These are phyloP conservation scores for Zaprionus tsacasi DNA, from an alignment of 1,140 invertebrate species.

Conservation along the genomic window DNA sequence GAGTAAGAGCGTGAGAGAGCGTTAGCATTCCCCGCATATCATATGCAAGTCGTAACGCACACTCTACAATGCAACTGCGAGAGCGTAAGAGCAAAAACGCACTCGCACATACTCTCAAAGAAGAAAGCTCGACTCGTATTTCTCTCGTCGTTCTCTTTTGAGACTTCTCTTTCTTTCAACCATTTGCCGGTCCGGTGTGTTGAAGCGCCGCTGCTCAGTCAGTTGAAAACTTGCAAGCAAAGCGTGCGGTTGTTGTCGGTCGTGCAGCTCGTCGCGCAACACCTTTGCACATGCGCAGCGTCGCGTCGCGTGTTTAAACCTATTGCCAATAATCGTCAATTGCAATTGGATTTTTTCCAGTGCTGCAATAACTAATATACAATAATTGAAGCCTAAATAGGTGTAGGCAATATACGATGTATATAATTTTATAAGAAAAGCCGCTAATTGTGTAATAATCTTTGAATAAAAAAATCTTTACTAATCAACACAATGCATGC, in stretches of 20 bases:
- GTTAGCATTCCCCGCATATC: background rate
- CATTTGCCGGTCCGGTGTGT: conserved; percentile 23
- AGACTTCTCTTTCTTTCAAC: conserved; percentile 20
- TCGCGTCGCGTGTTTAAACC: conserved; percentile 51
- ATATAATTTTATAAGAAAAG: background rate
- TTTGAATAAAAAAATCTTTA: conserved; percentile 22
- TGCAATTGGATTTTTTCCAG: conserved; percentile 44
- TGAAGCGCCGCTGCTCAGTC: conserved; percentile 22
- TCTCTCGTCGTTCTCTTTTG: conserved; percentile 10
- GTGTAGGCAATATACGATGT: background rate
- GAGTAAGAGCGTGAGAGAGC: background rate
- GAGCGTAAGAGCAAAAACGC: background rate
- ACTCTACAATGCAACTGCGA: background rate
- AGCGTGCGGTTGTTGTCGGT: conserved; percentile 49
- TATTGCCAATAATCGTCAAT: conserved; percentile 44
- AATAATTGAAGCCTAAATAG: conserved; percentile 39
- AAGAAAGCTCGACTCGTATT: conserved; percentile 19
- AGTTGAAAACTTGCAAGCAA: conserved; percentile 58
- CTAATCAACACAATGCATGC: conserved; percentile 55
- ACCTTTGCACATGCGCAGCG: conserved; percentile 54
- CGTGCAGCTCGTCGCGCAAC: conserved; percentile 8
- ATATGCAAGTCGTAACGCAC: background rate
- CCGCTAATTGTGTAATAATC: conserved; percentile 36
- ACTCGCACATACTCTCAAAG: conserved; percentile 12
- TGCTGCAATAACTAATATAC: conserved; percentile 57